These are phyloP conservation scores for Pseudochromis fuscus DNA, from an alignment of 2,797 vertebrate species.

Conservation along the genomic window DNA sequence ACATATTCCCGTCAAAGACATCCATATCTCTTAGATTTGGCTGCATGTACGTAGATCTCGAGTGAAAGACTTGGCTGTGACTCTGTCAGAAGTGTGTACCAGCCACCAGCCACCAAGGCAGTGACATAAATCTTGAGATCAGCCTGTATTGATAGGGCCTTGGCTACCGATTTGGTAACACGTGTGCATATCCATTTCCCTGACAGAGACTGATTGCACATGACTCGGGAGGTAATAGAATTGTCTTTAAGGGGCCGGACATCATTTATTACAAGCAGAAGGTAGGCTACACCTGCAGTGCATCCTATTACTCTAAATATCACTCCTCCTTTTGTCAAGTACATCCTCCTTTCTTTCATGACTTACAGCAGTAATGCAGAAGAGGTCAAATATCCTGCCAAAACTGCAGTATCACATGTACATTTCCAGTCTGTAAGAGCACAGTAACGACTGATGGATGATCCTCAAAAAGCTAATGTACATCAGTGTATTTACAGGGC, in stretches of 20 bases:
- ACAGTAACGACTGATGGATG: conserved; percentile 15
- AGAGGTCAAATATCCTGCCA: conserved; percentile 37
- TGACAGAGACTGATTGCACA: conserved; percentile 86
- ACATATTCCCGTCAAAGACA: conserved; percentile 40
- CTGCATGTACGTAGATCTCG: conserved; percentile 41
- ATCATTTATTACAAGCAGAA: conserved; percentile 85
- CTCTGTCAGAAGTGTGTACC: conserved; percentile 67
- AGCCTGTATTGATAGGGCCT: conserved; percentile 84
- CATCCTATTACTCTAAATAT: conserved; percentile 80
- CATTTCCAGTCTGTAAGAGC: conserved; percentile 15
- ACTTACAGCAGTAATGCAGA: conserved; percentile 44
- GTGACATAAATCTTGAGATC: conserved; percentile 84
- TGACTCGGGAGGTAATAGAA: conserved; percentile 86
- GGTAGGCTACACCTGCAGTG: conserved; percentile 79
- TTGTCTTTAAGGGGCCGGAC: conserved; percentile 86
- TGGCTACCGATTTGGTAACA: conserved; percentile 85
- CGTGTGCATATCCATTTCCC: conserved; percentile 85
- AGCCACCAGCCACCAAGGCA: conserved; percentile 70
- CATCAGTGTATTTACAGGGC: conserved; percentile 8
- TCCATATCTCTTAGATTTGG: conserved; percentile 46
- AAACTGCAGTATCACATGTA: conserved; percentile 12
- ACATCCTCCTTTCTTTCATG: conserved; percentile 53
- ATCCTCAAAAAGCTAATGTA: conserved; percentile 3
- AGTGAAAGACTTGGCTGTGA: conserved; percentile 60
- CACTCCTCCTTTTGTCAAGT: conserved; percentile 73